These are phyloP conservation scores for Pyrrhia umbra DNA, from an alignment of 2,888 invertebrate genomes.

Conservation along the genomic window DNA sequence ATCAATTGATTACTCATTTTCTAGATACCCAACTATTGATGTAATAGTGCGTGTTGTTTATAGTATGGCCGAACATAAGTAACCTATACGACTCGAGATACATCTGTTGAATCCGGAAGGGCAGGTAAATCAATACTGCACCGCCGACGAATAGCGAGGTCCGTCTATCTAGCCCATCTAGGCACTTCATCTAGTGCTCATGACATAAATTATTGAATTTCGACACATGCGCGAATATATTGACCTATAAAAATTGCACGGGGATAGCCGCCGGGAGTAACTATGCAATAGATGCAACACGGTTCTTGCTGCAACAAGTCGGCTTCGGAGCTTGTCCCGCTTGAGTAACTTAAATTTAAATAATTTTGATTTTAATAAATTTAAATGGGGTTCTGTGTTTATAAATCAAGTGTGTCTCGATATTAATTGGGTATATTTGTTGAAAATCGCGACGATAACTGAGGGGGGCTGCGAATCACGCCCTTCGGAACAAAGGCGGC, in stretches of 20 bases:
- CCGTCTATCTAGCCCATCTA: slow-evolving; percentile 21
- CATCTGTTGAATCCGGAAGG: slow-evolving; percentile 7
- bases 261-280: slow-evolving; percentile 28
- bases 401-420: slow-evolving; percentile 2
- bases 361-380: slow-evolving; percentile 1
- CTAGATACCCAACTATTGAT: slow-evolving; percentile 19
- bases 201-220: slow-evolving; percentile 47
- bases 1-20: background rate
- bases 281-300: slow-evolving; percentile 57
- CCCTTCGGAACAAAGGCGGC: slow-evolving; percentile 31
- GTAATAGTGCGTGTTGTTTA: background rate
- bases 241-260: slow-evolving; percentile 60
- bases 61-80: slow-evolving; percentile 1
- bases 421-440: background rate
- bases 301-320: slow-evolving; percentile 54
- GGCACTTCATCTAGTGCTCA: slow-evolving; percentile 38
- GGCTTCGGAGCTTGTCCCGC: slow-evolving; percentile 9
- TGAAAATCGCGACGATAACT: background rate
- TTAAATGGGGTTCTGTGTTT: slow-evolving; percentile 5
- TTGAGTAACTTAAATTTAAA: background rate
- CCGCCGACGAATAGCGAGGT: background rate
- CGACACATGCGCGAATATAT: slow-evolving; percentile 61
- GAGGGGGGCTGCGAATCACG: slow-evolving; percentile 4
- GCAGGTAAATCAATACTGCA: slow-evolving; percentile 42
- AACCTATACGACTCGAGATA: slow-evolving; percentile 2